Evolutionary conservation across 2,888 invertebrate genomes (phyloP).

Genomic region (Rapana venosa): DNA sequence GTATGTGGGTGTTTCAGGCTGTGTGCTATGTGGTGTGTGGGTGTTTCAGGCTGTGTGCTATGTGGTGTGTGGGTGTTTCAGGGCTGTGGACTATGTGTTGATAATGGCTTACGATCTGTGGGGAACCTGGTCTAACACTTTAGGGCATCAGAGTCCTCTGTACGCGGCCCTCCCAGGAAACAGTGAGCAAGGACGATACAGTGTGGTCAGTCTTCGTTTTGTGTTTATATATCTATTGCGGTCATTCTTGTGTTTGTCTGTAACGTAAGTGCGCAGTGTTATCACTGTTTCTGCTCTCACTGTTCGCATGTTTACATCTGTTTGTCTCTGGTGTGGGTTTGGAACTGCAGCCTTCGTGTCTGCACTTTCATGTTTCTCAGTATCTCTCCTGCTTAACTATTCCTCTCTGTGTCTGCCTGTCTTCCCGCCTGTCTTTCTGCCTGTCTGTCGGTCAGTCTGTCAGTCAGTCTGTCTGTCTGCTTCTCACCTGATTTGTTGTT

Average conservation of each 20-base stretch:
- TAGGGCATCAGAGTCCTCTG: constrained; percentile 24
- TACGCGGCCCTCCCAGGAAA: not conserved
- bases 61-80: not conserved
- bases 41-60: not conserved
- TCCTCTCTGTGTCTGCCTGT: no score
- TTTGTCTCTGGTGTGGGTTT: not conserved
- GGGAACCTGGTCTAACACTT: not conserved
- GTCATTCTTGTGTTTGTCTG: not conserved
- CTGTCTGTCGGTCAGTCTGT: no score
- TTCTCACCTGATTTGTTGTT: no score
- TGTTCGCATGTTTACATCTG: not conserved
- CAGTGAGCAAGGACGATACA: not conserved
- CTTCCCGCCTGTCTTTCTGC: no score
- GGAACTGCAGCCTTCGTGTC: not conserved
- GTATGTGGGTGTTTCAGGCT: not conserved
- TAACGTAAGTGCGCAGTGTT: not conserved
- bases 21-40: not conserved
- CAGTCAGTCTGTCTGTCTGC: no score
- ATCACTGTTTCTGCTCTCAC: not conserved
- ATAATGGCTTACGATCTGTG: constrained; percentile 23
- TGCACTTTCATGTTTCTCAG: not conserved
- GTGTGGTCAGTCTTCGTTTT: not conserved
- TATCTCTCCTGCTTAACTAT: not conserved
- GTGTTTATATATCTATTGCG: not conserved
- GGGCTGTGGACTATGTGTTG: constrained; percentile 1